These are phyloP conservation scores for Drosophila siamana DNA, from an alignment of 2,888 invertebrate genomes.

Conservation along the genomic window DNA sequence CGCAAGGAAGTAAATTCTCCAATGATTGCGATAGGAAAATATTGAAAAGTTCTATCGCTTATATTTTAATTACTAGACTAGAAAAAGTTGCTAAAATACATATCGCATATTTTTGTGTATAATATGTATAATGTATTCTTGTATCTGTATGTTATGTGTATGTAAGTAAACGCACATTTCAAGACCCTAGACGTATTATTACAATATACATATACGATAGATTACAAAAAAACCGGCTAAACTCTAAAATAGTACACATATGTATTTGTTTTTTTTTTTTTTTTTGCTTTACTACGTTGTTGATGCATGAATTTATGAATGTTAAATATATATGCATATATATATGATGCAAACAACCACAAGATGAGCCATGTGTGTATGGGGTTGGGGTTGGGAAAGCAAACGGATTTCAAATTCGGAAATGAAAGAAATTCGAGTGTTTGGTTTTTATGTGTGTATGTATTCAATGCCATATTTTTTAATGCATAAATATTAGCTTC, in stretches of 20 bases:
- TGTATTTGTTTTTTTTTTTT: constrained; percentile 6
- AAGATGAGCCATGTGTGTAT: constrained; percentile 33
- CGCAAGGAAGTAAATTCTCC: constrained; percentile 51
- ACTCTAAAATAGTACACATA: constrained; percentile 63
- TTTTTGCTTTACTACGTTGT: constrained; percentile 4
- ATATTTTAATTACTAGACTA: constrained; percentile 69
- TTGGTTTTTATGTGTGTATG: constrained; percentile 41
- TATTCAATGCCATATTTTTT: constrained; percentile 52
- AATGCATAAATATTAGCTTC: constrained; percentile 40
- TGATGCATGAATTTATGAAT: constrained; percentile 13
- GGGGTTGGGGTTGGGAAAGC: background rate
- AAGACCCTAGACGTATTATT: constrained; percentile 37
- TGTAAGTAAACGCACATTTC: constrained; percentile 56
- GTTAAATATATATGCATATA: constrained; percentile 22
- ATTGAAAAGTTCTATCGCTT: constrained; percentile 58
- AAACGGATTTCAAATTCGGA: constrained; percentile 4
- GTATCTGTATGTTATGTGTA: constrained; percentile 17
- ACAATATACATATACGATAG: constrained; percentile 42
- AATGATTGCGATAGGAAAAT: constrained; percentile 51
- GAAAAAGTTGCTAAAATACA: constrained; percentile 74
- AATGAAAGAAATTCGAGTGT: constrained; percentile 49
- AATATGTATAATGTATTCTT: constrained; percentile 42
- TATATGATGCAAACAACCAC: constrained; percentile 50
- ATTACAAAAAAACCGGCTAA: constrained; percentile 69
- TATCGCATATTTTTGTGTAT: constrained; percentile 40